These are phyloP conservation scores for Leptobrachium leishanense DNA, from an alignment of 2,113 vertebrate genomes.

Conservation along the genomic window DNA sequence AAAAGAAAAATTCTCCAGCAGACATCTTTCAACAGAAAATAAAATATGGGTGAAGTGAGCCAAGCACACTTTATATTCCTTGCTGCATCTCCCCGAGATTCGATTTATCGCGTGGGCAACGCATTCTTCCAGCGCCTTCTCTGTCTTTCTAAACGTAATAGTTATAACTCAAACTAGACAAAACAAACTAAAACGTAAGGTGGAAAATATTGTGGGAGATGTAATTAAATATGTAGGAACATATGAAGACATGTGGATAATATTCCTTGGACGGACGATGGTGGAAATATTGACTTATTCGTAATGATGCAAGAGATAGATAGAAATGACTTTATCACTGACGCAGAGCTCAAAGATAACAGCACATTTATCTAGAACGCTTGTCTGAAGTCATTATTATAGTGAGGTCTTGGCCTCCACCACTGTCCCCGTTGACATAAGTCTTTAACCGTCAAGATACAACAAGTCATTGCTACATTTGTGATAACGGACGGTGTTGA, in stretches of 20 bases:
- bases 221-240: constrained; percentile 49
- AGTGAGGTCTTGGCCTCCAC: background rate
- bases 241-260: constrained; percentile 12
- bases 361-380: constrained; percentile 1
- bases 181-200: constrained; percentile 37
- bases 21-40: constrained; percentile 40
- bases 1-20: constrained; percentile 24
- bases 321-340: constrained; percentile 28
- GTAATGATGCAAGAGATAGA: constrained; percentile 29
- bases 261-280: constrained; percentile 41
- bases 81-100: constrained; percentile 28
- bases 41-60: constrained; percentile 29
- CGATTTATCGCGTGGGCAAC: constrained; percentile 4
- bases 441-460: constrained; percentile 2
- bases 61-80: constrained; percentile 35
- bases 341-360: constrained; percentile 31
- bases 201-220: constrained; percentile 47
- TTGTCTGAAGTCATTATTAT: background rate
- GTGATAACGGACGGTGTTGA: background rate
- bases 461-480: background rate
- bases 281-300: constrained; percentile 45
- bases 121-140: constrained; percentile 24
- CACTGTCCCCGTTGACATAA: background rate
- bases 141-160: constrained; percentile 5
- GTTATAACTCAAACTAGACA: constrained; percentile 47